phyloP scores from a whole-genome alignment of 2,797 vertebrate genomes.

The Hapalemur alaotrensis region DNA sequence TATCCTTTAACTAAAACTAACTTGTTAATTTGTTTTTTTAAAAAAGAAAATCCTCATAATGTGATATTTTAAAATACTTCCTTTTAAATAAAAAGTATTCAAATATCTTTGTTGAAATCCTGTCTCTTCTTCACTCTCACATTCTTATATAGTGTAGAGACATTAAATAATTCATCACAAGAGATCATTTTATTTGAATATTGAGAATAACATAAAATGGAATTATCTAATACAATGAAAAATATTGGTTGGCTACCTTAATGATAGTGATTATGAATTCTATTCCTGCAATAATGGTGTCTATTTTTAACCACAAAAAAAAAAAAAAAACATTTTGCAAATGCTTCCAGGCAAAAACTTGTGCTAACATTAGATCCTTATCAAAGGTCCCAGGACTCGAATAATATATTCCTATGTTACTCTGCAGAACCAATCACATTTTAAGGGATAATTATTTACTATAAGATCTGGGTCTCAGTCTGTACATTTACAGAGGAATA shows the following conservation, averaged over 20 bases:
- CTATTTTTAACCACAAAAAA: slow-evolving; percentile 18
- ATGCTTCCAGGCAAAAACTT: neutral
- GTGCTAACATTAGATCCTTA: neutral
- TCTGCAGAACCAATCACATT: neutral
- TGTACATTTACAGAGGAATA: neutral
- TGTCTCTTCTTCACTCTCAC: neutral
- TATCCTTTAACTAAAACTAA: neutral
- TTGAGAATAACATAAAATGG: slow-evolving; percentile 26
- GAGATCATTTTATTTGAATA: slow-evolving; percentile 50
- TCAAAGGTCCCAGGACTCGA: neutral
- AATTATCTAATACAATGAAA: slow-evolving; percentile 26
- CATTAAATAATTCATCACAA: slow-evolving; percentile 15
- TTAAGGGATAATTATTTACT: slow-evolving; percentile 54
- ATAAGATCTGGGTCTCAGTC: slow-evolving; percentile 13
- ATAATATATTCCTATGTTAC: slow-evolving; percentile 3
- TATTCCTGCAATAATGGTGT: neutral
- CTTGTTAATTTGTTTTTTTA: neutral
- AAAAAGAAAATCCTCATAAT: neutral
- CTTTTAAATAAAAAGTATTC: slow-evolving; percentile 28
- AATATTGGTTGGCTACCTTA: slow-evolving; percentile 21
- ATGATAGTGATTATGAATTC: slow-evolving; percentile 12
- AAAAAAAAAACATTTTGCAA: slow-evolving; percentile 42
- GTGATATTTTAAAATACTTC: slow-evolving; percentile 17
- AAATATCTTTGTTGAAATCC: neutral
- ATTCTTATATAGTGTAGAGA: neutral